Evolutionary conservation across 2,113 vertebrate genomes (phyloP).

Genomic region (Eulemur rufifrons): DNA sequence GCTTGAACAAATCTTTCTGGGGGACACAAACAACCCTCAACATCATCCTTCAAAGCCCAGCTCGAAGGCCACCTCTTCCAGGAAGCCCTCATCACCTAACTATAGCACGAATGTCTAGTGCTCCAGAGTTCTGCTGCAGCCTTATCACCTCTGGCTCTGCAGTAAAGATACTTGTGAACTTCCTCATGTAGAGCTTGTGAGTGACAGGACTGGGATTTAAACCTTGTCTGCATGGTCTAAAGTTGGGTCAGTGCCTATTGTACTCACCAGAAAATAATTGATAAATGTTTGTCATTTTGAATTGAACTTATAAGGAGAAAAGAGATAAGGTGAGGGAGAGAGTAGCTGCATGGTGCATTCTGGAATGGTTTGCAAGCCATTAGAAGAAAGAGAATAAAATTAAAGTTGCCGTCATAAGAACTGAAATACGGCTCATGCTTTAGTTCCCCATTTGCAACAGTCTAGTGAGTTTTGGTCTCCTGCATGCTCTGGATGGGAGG

Average conservation of each 20-base stretch:
- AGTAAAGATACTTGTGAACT: background rate
- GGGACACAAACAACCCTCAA: background rate
- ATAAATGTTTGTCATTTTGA: background rate
- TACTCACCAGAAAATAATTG: background rate
- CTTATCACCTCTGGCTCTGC: background rate
- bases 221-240: background rate
- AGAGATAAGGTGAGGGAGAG: background rate
- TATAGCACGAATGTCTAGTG: background rate
- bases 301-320: background rate
- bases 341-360: background rate
- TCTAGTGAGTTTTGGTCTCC: background rate
- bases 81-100: background rate
- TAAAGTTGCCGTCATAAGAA: background rate
- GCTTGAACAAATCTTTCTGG: background rate
- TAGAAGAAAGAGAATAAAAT: background rate
- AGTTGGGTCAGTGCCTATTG: background rate
- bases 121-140: background rate
- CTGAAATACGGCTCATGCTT: background rate
- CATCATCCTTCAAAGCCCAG: background rate
- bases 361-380: background rate
- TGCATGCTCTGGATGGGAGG: background rate
- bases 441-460: background rate
- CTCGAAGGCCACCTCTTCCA: background rate
- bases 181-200: background rate
- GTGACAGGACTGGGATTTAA: background rate